Conservation (phyloP, 2,797 vertebrate species). For the Gallinago solitaria region DNA sequence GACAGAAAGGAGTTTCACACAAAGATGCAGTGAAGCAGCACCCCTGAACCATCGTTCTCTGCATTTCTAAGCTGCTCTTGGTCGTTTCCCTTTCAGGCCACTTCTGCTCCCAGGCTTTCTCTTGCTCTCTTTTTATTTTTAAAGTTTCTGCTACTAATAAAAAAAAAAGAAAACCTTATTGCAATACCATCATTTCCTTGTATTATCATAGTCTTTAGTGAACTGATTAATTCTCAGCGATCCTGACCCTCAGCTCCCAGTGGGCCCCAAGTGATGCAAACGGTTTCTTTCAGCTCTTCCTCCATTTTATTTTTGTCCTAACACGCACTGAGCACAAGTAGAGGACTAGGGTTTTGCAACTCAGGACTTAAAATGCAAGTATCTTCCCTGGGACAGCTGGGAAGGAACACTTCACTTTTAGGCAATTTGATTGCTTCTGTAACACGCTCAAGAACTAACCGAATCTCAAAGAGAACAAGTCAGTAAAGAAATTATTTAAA, state of each 20-base stretch:
- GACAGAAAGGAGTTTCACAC: neutral
- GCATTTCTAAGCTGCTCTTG: neutral
- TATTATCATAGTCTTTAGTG: neutral
- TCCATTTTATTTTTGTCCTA: slow-evolving; percentile 41
- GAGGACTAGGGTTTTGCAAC: neutral
- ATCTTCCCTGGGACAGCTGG: neutral
- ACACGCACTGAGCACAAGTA: neutral
- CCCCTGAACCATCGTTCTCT: neutral
- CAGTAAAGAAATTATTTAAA: neutral
- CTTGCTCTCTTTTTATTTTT: neutral
- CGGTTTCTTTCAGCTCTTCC: neutral
- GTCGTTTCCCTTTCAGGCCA: neutral
- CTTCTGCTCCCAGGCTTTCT: neutral
- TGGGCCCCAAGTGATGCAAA: slow-evolving; percentile 38
- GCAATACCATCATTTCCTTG: neutral
- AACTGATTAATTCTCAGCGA: slow-evolving; percentile 15
- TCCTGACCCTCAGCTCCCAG: slow-evolving; percentile 21
- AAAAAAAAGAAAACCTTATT: neutral
- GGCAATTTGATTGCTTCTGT: neutral
- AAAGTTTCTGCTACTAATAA: slow-evolving; percentile 10
- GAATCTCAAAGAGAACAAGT: neutral
- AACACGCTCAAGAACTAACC: neutral
- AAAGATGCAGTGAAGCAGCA: neutral
- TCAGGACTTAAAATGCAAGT: slow-evolving; percentile 9
- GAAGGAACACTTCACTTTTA: slow-evolving; percentile 16